These are phyloP conservation scores for Polyergus mexicanus DNA, from an alignment of 1,140 invertebrate genomes.

Conservation along the genomic window DNA sequence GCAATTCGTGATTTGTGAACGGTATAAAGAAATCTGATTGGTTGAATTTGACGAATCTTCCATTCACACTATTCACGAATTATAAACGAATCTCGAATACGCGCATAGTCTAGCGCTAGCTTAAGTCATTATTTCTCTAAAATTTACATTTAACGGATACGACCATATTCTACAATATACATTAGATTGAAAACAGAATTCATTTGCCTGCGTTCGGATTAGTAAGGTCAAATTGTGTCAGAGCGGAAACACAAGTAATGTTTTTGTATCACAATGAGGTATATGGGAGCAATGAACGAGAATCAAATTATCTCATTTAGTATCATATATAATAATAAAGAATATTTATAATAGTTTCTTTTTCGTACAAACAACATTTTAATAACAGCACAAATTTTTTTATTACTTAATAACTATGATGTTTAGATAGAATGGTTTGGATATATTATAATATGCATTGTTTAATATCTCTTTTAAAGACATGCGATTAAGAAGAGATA, in stretches of 20 bases:
- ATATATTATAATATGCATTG: neutral
- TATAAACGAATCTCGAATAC: too few relatives aligned
- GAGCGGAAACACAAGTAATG: neutral
- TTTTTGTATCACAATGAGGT: neutral
- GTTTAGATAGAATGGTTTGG: neutral
- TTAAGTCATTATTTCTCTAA: neutral
- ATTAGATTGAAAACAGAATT: neutral
- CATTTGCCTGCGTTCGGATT: neutral
- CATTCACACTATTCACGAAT: too few relatives aligned
- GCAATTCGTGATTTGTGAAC: too few relatives aligned
- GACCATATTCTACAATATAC: neutral
- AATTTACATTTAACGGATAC: constrained; percentile 5
- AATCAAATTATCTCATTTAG: neutral
- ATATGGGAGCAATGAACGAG: neutral
- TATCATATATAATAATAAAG: neutral
- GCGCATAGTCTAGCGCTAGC: too few relatives aligned
- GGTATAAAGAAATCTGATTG: too few relatives aligned
- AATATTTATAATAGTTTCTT: neutral
- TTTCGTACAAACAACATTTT: neutral
- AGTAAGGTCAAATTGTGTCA: neutral
- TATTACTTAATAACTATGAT: neutral
- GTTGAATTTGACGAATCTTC: too few relatives aligned
- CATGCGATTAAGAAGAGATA: too few relatives aligned
- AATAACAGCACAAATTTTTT: neutral
- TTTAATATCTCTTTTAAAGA: too few relatives aligned